Evolutionary conservation across 2,797 vertebrate genomes (phyloP).

Genomic region (Coccyzus lansbergi): DNA sequence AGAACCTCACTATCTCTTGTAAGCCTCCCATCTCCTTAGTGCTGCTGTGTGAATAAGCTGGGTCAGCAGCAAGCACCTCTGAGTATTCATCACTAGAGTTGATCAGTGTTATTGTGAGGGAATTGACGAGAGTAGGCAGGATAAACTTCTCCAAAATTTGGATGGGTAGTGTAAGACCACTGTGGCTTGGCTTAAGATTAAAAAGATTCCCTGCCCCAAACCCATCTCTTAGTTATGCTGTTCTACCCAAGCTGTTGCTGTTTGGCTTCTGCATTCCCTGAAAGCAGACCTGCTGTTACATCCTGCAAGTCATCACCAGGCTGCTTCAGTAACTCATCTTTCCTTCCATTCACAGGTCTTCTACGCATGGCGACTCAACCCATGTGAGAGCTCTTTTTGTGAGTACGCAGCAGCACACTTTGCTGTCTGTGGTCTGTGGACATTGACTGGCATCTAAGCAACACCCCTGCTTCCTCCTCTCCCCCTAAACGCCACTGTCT

Average conservation of each 20-base stretch:
- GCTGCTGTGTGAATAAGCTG: not conserved
- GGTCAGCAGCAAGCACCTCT: not conserved
- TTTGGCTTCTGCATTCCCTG: slow-evolving; percentile 25
- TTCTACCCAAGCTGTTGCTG: not conserved
- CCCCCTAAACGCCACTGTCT: slow-evolving; percentile 74
- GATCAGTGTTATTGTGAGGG: not conserved
- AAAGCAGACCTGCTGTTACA: slow-evolving; percentile 37
- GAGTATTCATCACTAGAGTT: not conserved
- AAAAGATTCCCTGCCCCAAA: not conserved
- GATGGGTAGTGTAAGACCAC: not conserved
- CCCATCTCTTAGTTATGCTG: not conserved
- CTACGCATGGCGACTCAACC: slow-evolving; percentile 57
- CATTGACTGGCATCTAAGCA: slow-evolving; percentile 80
- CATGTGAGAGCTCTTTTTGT: slow-evolving; percentile 83
- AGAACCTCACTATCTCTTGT: not conserved
- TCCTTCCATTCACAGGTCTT: slow-evolving; percentile 67
- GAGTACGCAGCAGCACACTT: slow-evolving; percentile 79
- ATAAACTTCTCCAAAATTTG: not conserved
- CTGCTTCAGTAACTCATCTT: slow-evolving; percentile 66
- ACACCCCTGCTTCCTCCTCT: slow-evolving; percentile 79
- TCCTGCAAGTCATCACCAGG: slow-evolving; percentile 50
- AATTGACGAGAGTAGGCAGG: not conserved
- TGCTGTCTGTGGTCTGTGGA: slow-evolving; percentile 79
- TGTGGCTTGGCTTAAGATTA: not conserved
- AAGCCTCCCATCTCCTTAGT: not conserved